Percentiles rank a stretch among this genome's conserved stretches.
These are phyloP conservation scores for Artibeus lituratus DNA, from an alignment of 2,797 vertebrate species.

Conservation along the genomic window DNA sequence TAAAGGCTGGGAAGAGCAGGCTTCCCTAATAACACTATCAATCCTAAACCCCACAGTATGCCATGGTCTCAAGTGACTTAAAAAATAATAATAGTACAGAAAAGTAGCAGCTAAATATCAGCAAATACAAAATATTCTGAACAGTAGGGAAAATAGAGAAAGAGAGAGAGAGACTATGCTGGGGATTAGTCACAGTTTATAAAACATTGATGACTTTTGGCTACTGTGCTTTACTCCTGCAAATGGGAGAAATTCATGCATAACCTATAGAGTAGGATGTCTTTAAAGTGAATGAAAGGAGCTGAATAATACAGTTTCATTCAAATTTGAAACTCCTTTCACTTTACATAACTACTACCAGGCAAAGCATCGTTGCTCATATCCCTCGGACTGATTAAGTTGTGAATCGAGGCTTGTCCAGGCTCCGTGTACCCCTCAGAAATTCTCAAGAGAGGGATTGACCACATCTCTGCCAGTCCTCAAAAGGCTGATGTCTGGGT, in stretches of 20 bases:
- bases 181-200: conserved; percentile 47
- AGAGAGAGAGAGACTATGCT: background rate
- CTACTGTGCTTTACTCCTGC: conserved; percentile 40
- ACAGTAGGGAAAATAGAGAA: background rate
- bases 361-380: background rate
- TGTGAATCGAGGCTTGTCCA: background rate
- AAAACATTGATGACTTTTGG: conserved; percentile 62
- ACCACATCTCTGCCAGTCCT: background rate
- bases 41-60: background rate
- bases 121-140: conserved; percentile 20
- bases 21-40: background rate
- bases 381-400: background rate
- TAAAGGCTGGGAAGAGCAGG: background rate
- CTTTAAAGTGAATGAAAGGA: conserved; percentile 39
- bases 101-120: conserved; percentile 26
- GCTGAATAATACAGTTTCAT: background rate
- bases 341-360: conserved; percentile 19
- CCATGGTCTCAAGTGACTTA: background rate
- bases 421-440: background rate
- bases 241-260: conserved; percentile 51
- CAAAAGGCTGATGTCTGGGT: background rate
- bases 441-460: background rate
- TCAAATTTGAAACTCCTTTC: background rate
- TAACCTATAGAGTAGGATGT: background rate
- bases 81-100: background rate